phyloP scores from a whole-genome alignment of 2,888 invertebrate species.

The Odontothrips loti region DNA sequence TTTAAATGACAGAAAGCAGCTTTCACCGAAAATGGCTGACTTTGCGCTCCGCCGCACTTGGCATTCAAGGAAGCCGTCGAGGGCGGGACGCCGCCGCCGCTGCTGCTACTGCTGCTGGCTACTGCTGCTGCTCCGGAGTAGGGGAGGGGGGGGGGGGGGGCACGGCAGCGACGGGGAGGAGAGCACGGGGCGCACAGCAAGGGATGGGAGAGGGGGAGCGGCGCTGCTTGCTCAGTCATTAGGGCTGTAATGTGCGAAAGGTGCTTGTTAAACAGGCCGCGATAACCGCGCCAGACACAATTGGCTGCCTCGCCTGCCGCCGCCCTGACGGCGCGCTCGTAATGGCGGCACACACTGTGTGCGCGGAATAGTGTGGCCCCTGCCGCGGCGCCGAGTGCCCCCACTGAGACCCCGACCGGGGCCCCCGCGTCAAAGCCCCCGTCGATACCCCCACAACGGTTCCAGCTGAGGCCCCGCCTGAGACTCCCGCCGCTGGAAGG shows the following conservation, averaged over 20 bases:
- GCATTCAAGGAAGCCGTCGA: constrained; percentile 2
- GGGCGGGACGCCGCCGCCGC: neutral
- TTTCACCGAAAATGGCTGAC: constrained; percentile 24
- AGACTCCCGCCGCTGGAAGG: no score
- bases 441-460: no score
- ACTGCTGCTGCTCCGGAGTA: neutral
- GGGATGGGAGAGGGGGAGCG: neutral
- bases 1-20: constrained; percentile 26
- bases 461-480: no score
- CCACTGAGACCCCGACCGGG: no score
- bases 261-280: constrained; percentile 20
- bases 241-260: constrained; percentile 17
- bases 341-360: no score
- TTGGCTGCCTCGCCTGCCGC: neutral
- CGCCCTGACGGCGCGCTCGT: neutral
- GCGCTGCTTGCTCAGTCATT: neutral
- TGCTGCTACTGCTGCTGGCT: no score
- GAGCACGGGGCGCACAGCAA: neutral
- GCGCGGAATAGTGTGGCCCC: no score
- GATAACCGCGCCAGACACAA: constrained; percentile 22
- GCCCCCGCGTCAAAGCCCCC: no score
- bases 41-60: constrained; percentile 21
- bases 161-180: neutral
- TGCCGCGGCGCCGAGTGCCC: no score
- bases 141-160: neutral